Evolutionary conservation across 2,888 invertebrate genomes (phyloP), one percentile per base, ranked within the genome.

Genomic region (Aphrophora alni): DNA sequence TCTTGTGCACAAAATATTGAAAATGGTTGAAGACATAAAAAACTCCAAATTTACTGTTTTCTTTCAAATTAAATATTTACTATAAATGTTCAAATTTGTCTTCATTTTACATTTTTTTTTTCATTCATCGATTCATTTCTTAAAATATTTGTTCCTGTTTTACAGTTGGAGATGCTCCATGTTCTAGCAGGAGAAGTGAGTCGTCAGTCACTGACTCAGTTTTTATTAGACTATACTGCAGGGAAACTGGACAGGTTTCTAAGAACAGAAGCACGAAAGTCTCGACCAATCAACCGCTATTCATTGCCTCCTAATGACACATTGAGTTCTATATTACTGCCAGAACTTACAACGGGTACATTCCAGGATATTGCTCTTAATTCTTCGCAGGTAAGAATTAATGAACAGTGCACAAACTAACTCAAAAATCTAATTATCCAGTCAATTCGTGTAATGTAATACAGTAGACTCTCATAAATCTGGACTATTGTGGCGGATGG

Each of bases 311-410:
- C 38, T 0, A 27, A 26, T 25, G 21, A 27, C 27, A n/a, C 25
- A 3, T 38, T 24, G 0, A n/a, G 25, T 33, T 59, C 59, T 12
- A 75, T 74, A 10, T 26, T 51, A 5, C 26, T 83, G 14, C 24
- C 75, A 14, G 84, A 84, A 28, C 78, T 85, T 38, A 84, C 82
- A 51, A 81, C 84, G 12, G 77, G 81, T 25, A 83, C 77, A 44
- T 84, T 85, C 81, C 79, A 77, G 28, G 51, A 77, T 25, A 78
- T 82, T 12, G 83, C 81, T 33, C 82, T 84, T 69, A 85, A 85
- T 74, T 80, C 83, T 17, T 81, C 82, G 0, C 75, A 83, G 77
- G 85, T 85, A 77, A 83, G 59, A 17, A 7, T 71, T 26, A 59
- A 12, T 21, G n/a, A n/a, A n/a, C n/a, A n/a, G n/a, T n/a, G n/a